These are phyloP conservation scores for Tupaia tana DNA, from an alignment of 2,113 vertebrate genomes.

Conservation along the genomic window DNA sequence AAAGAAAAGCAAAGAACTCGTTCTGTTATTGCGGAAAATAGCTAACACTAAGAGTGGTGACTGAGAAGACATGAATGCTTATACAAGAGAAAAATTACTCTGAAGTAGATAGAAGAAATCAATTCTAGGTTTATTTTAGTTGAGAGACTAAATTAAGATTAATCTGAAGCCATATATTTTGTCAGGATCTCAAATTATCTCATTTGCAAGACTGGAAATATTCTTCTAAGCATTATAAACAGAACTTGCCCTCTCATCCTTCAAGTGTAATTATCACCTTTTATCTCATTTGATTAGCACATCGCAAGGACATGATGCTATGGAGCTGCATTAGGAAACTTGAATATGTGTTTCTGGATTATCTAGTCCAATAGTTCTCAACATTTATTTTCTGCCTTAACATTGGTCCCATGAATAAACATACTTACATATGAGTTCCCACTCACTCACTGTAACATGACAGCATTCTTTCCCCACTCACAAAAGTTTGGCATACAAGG, in stretches of 20 bases:
- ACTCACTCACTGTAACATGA: not conserved
- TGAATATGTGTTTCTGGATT: not conserved
- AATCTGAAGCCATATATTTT: slow-evolving; percentile 43
- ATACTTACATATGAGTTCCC: not conserved
- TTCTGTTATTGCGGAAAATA: slow-evolving; percentile 3
- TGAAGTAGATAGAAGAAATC: slow-evolving; percentile 16
- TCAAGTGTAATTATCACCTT: slow-evolving; percentile 12
- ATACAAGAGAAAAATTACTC: slow-evolving; percentile 29
- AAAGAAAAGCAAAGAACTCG: not conserved
- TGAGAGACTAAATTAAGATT: slow-evolving; percentile 59
- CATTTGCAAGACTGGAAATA: slow-evolving; percentile 39
- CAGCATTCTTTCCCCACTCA: not conserved
- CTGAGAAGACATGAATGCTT: not conserved
- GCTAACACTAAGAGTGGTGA: not conserved
- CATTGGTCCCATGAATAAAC: slow-evolving; percentile 14
- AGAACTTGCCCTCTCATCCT: slow-evolving; percentile 1
- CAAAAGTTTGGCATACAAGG: not conserved
- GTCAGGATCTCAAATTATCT: slow-evolving; percentile 62
- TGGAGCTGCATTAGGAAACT: slow-evolving; percentile 10
- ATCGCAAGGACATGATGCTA: not conserved
- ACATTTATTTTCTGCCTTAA: slow-evolving; percentile 21
- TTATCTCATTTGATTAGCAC: slow-evolving; percentile 45
- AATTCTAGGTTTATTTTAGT: slow-evolving; percentile 1
- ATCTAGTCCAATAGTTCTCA: not conserved
- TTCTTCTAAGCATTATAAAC: not conserved